These are phyloP conservation scores for Neopipo cinnamomea DNA, from an alignment of 2,113 vertebrate species.

Conservation along the genomic window DNA sequence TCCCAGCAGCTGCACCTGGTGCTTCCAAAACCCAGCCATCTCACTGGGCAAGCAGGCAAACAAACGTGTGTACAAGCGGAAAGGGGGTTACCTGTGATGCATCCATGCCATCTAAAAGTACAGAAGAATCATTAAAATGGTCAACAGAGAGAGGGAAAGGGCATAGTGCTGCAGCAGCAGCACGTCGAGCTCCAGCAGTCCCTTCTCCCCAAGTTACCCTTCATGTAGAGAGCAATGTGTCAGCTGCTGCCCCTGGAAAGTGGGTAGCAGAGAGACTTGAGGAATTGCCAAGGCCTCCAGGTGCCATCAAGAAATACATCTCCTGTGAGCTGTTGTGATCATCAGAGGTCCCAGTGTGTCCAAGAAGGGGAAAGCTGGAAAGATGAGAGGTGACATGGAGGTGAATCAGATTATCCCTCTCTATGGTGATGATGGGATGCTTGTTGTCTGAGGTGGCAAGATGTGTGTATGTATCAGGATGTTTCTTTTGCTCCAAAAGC, in stretches of 20 bases:
- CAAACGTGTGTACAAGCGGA: not conserved
- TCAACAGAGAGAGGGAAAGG: not conserved
- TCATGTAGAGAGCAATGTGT: not conserved
- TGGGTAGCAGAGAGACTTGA: not conserved
- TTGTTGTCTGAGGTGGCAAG: not conserved
- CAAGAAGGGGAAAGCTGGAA: not conserved
- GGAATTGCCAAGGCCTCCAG: not conserved
- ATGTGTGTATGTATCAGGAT: fast-evolving
- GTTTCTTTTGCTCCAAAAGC: not conserved
- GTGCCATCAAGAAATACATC: not conserved
- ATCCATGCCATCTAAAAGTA: not conserved
- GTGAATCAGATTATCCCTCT: not conserved
- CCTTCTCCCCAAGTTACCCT: not conserved
- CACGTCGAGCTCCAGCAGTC: not conserved
- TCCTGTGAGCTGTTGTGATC: not conserved
- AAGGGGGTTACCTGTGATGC: not conserved
- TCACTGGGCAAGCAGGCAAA: not conserved
- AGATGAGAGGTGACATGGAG: not conserved
- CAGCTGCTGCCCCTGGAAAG: not conserved
- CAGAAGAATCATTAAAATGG: not conserved
- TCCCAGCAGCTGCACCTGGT: conserved; percentile 60
- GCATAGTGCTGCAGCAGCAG: not conserved
- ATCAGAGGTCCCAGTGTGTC: not conserved
- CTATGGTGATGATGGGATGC: not conserved
- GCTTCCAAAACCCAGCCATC: conserved; percentile 46